These are phyloP conservation scores for Tetramorium simillimum DNA, from an alignment of 1,140 invertebrate genomes.

Conservation along the genomic window DNA sequence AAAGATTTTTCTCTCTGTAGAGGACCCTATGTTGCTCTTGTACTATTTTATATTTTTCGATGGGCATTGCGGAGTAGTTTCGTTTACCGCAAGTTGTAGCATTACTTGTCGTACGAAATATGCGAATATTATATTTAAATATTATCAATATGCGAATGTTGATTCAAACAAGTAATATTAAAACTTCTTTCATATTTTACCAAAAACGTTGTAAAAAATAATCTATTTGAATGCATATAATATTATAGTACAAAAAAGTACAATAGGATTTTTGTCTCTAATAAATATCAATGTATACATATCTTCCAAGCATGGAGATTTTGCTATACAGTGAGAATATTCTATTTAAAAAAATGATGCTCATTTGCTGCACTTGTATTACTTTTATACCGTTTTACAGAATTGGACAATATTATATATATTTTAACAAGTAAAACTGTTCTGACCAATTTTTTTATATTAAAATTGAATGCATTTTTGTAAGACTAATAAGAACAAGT, in stretches of 20 bases:
- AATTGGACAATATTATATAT: background rate
- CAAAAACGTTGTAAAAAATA: background rate
- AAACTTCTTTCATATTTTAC: background rate
- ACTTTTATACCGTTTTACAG: background rate
- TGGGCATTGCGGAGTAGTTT: background rate
- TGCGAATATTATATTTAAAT: background rate
- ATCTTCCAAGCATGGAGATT: background rate
- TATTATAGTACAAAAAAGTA: background rate
- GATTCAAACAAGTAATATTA: background rate
- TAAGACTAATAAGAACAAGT: background rate
- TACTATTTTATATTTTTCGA: slow-evolving; percentile 34
- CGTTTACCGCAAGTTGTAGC: background rate
- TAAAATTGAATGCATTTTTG: slow-evolving; percentile 10
- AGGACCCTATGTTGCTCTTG: background rate
- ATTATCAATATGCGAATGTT: background rate
- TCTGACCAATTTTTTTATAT: slow-evolving; percentile 36
- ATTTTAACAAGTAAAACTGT: background rate
- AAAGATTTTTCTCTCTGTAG: slow-evolving; percentile 18
- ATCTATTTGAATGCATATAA: background rate
- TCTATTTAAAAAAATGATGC: slow-evolving; percentile 25
- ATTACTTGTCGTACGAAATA: background rate
- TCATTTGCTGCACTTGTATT: slow-evolving; percentile 28
- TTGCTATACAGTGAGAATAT: slow-evolving; percentile 15
- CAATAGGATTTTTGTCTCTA: background rate
- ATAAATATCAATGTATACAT: slow-evolving; percentile 4